phyloP scores from a whole-genome alignment of 2,797 vertebrate species.

The Sebastes iracundus region DNA sequence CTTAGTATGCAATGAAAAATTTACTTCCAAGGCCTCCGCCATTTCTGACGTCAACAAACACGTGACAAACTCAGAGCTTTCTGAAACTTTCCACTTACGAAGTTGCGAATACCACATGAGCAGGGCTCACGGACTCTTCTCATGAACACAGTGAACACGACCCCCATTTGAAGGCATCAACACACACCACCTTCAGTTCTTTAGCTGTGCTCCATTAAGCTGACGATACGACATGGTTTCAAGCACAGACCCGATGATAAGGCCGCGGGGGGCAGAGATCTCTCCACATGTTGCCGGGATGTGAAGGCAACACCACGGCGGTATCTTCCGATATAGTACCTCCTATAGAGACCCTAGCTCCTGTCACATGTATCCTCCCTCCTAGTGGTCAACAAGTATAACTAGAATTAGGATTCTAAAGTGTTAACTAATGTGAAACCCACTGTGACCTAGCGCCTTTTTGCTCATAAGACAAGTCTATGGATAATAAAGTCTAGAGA shows the following conservation, averaged over 20 bases:
- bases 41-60: too few species aligned
- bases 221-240: conserved; percentile 41
- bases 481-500: conserved; percentile 69
- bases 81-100: too few species aligned
- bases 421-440: conserved; percentile 73
- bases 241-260: conserved; percentile 42
- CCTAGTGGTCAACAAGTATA: conserved; percentile 58
- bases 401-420: conserved; percentile 67
- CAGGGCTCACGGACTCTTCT: too few species aligned
- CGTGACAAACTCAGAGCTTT: too few species aligned
- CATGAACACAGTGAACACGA: too few species aligned
- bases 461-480: conserved; percentile 66
- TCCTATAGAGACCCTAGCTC: conserved; percentile 54
- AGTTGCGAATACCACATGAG: too few species aligned
- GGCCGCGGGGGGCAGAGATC: conserved; percentile 1
- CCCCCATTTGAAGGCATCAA: neutral
- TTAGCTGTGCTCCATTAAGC: conserved; percentile 31
- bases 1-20: too few species aligned
- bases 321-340: conserved; percentile 46
- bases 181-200: neutral
- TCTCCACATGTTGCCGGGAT: neutral
- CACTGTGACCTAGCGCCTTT: conserved; percentile 78
- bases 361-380: conserved; percentile 50
- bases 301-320: conserved; percentile 19
- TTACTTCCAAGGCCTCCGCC: too few species aligned